Base-by-base conservation (phyloP, 2,797 vertebrate species). In the Sebastes trivittatus region DNA sequence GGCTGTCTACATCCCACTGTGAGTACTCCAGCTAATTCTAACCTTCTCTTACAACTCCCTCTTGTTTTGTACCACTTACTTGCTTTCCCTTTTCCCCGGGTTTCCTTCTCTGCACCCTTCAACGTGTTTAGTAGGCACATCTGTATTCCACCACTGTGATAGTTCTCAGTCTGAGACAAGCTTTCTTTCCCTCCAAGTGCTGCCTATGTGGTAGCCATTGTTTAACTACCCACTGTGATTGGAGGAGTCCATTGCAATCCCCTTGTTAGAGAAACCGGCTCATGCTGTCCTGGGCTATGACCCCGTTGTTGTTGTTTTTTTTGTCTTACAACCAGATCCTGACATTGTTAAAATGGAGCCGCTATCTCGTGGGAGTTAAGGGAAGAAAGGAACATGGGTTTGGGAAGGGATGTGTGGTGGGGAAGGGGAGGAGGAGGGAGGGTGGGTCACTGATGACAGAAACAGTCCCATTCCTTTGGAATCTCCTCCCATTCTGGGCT, bases 1-100 rank as follows among this genome's bases (percentile, higher is more conserved):
- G 72, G 90, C 95, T 86, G 85, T 93, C 94, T 89, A 85, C 94
- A 94, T 94, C 94, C 93, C 84, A 87, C 93, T 94, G 96, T 96
- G 94, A 96, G 96, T 96, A 96, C 88, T 80, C 81, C 80, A 86
- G 36, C 76, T 69, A 84, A 90, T 90, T 85, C 84, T 83, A 80
- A 75, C 81, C 73, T 88, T 85, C 60, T 84, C 81, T 72, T 59
- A n/a, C 76, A 52, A 32, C 75, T 80, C 75, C 84, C 78, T 82
- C 75, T 49, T 70, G 42, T 70, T 78, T 61, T 60, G 16, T 78
- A 61, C 64, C 78, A 36, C 78, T 76, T 64, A 29, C 70, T 49
- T 59, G 66, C 72, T 68, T 56, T 16, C 79, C 63, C 63, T 59
- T 71, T 54, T 63, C 63, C 52, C 49, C 16, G 55, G 71, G 29